phyloP scores from a whole-genome alignment of 2,113 vertebrate genomes.

The Pelusios castaneus region DNA sequence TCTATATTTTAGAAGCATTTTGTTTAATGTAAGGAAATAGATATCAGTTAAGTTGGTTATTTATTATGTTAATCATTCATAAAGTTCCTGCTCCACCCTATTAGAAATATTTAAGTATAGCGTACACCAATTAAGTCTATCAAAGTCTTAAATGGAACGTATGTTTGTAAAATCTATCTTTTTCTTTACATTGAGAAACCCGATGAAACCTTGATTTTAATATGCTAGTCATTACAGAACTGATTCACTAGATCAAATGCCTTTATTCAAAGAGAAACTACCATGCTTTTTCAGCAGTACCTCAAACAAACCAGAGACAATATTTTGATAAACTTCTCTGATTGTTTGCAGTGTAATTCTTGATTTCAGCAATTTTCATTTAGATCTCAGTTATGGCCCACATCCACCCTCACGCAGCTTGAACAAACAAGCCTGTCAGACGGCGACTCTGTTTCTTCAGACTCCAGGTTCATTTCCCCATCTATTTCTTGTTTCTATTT shows the following conservation, averaged over 20 bases:
- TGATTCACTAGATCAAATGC: rapidly evolving
- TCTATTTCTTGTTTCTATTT: rapidly evolving
- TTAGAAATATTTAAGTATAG: neutral
- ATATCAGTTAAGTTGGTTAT: neutral
- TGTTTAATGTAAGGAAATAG: rapidly evolving
- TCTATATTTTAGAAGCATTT: neutral
- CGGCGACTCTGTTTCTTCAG: neutral
- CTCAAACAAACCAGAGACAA: neutral
- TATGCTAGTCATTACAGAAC: neutral
- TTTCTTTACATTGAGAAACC: neutral
- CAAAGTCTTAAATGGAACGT: neutral
- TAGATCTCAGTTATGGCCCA: neutral
- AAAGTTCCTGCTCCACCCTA: neutral
- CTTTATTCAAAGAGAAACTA: neutral
- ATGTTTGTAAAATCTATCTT: neutral
- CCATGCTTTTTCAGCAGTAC: neutral
- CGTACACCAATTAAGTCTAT: neutral
- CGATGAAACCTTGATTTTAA: neutral
- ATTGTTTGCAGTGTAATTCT: neutral
- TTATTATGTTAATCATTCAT: rapidly evolving
- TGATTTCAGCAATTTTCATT: neutral
- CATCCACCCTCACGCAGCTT: neutral
- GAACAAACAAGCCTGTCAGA: neutral
- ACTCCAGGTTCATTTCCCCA: neutral
- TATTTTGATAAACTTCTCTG: neutral